phyloP scores from a whole-genome alignment of 2,113 vertebrate genomes.

The Trogon melanurus region DNA sequence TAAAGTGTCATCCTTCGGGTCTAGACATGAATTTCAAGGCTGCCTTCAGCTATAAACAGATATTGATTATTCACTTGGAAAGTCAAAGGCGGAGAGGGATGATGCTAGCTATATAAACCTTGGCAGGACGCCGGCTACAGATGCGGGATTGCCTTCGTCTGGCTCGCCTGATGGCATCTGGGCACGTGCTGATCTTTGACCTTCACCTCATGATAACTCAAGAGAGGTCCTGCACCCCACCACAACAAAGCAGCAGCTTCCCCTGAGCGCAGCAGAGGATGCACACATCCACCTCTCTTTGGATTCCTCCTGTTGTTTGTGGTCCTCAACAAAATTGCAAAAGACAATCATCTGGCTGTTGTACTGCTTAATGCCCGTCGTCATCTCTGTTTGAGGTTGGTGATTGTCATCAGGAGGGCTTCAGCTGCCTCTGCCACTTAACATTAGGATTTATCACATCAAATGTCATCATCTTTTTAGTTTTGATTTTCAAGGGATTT shows the following conservation, averaged over 20 bases:
- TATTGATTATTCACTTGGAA: constrained; percentile 49
- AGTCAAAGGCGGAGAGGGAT: constrained; percentile 12
- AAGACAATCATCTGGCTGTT: constrained; percentile 47
- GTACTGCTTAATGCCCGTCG: constrained; percentile 39
- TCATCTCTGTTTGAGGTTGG: constrained; percentile 25
- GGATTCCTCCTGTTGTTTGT: background rate
- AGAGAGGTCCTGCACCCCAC: background rate
- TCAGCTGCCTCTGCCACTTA: constrained; percentile 46
- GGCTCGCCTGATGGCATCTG: background rate
- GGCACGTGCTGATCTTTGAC: background rate
- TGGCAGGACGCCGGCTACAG: background rate
- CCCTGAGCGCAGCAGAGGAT: background rate
- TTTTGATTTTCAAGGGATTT: constrained; percentile 45
- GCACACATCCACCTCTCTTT: background rate
- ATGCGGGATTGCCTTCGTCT: background rate
- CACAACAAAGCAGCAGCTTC: background rate
- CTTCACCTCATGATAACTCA: background rate
- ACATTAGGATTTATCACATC: constrained; percentile 59
- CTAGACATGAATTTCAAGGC: constrained; percentile 22
- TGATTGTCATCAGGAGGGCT: constrained; percentile 47
- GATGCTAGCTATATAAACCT: background rate
- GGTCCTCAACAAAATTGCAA: constrained; percentile 9
- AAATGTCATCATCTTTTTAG: constrained; percentile 41
- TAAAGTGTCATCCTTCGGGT: background rate
- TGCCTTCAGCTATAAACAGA: constrained; percentile 13